Evolutionary conservation across 1,140 invertebrate genomes (phyloP), one percentile per base, ranked within the genome.

Genomic region (Apocrypta bakeri): DNA sequence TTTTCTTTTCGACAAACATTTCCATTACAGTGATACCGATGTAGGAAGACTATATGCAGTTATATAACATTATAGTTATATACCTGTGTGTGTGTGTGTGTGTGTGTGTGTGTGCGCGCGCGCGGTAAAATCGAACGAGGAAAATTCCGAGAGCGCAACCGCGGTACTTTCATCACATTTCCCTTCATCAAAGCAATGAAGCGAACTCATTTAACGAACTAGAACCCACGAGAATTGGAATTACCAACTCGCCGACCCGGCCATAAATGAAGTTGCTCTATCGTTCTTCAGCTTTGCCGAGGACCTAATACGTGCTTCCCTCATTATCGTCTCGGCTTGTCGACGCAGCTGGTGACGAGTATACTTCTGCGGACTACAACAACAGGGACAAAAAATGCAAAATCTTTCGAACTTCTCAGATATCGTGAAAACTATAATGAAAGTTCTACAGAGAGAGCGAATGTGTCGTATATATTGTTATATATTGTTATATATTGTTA

Each of bases 151-250:
- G 12, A 61, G 61, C 27, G 63, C 63, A 9, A n/a, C 48, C 17
- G 48, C 48, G 21, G 48, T 21, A n/a, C 27, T 64, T 77, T 77
- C 11, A 66, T 77, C 29, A 25, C 21, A 64, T 64, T 48, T 56
- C 31, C 66, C 33, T 33, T 71, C 74, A 64, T 83, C 61, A 75
- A 73, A 69, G 56, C 84, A 82, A 88, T 83, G 42, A 61, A 81
- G 85, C 85, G 86, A 66, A 85, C 81, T 84, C 85, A 83, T 88
- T 88, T 88, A 87, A 88, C 86, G 86, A 87, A 85, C 82, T 81
- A 29, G 66, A 75, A 1, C 48, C 37, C 66, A 14, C 33, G 77
- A 69, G 27, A 79, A 72, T 79, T 37, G 42, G 61, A 72, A 79
- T 79, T 79, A 72, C 21, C 78, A 61, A 61, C 31, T 48, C 68